Base-by-base conservation (phyloP, 2,888 invertebrate species). In the Argyresthia goedartella region DNA sequence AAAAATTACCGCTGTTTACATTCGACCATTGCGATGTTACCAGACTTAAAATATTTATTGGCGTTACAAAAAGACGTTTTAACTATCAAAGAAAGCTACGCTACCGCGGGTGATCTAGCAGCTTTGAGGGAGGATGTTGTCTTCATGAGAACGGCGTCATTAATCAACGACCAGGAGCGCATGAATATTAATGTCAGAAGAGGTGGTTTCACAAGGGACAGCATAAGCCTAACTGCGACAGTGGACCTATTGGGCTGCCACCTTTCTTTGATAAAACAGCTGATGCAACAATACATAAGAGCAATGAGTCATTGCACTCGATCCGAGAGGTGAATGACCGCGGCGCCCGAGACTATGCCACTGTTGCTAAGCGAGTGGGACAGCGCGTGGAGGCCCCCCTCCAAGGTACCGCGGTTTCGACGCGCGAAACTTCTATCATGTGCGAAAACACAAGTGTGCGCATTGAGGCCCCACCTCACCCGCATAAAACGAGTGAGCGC, bases 1-100 rank as follows among this genome's bases (percentile, higher is more conserved):
- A 52, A 8, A 52, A 52, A 33, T 16, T 52, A 15, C 52, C 48
- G 10, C 52, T 49, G n/a, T 16, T 52, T 6, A 47, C 48, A 8
- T 52, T 52, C 14, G 41, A 48, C 15, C 36, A 42, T 49, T 8
- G 43, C 15, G 36, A 45, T 49, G 39, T 36, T 2, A 39, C 48
- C 15, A 49, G 35, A n/a, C 45, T 49, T 52, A 16, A 42, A 36
- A 42, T 36, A 49, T 16, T 16, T 46, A 11, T 10, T 25, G 10
- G 16, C 16, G 14, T 11, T 33, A 6, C 46, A 25, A n/a, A 46
- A 46, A 25, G 16, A 46, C 44, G 15, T 44, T 4, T 8, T 10
- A 39, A 39, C 10, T n/a, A 39, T 39, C n/a, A 39, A 39, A n/a
- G 39, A 39, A 39, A 39, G 39, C 39, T 39, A 39, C 39, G 39